Percentiles rank a stretch among this genome's conserved stretches.
Conservation (phyloP, 2,888 invertebrate species). For the Hybos culiciformis region DNA sequence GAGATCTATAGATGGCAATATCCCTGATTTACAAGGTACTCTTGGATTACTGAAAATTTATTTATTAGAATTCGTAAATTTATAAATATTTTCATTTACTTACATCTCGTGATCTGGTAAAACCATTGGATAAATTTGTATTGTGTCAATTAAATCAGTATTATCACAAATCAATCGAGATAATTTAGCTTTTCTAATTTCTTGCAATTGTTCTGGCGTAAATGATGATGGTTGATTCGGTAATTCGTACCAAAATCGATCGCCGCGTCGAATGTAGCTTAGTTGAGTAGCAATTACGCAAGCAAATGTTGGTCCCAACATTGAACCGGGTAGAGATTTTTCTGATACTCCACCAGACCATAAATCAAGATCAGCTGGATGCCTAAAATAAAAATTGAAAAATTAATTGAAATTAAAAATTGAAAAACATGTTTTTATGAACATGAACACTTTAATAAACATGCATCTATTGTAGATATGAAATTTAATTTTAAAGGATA, state of each 20-base stretch:
- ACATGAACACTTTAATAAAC: too few species aligned
- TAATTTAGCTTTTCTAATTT: slow-evolving; percentile 66
- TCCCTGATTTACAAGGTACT: slow-evolving; percentile 78
- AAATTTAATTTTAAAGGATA: too few species aligned
- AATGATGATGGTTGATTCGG: slow-evolving; percentile 86
- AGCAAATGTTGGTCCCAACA: slow-evolving; percentile 89
- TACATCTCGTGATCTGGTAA: slow-evolving; percentile 86
- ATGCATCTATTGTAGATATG: too few species aligned
- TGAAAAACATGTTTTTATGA: too few species aligned
- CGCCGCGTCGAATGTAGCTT: slow-evolving; percentile 74
- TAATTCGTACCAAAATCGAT: slow-evolving; percentile 90
- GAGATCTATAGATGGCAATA: slow-evolving; percentile 76
- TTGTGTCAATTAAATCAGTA: slow-evolving; percentile 80
- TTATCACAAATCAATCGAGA: slow-evolving; percentile 82
- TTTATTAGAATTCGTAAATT: not conserved
- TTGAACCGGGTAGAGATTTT: slow-evolving; percentile 73
- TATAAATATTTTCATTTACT: slow-evolving; percentile 33
- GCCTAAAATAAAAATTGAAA: slow-evolving; percentile 36
- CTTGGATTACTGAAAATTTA: slow-evolving; percentile 64
- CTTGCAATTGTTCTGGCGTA: slow-evolving; percentile 70
- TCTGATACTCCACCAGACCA: slow-evolving; percentile 94
- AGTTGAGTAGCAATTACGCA: slow-evolving; percentile 90
- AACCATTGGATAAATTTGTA: slow-evolving; percentile 85
- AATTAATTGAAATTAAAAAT: too few species aligned
- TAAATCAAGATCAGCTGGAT: slow-evolving; percentile 82